Percentiles rank a stretch among this genome's conserved stretches.
Evolutionary conservation across 2,113 vertebrate species (phyloP).

Genomic region (Mus spicilegus): DNA sequence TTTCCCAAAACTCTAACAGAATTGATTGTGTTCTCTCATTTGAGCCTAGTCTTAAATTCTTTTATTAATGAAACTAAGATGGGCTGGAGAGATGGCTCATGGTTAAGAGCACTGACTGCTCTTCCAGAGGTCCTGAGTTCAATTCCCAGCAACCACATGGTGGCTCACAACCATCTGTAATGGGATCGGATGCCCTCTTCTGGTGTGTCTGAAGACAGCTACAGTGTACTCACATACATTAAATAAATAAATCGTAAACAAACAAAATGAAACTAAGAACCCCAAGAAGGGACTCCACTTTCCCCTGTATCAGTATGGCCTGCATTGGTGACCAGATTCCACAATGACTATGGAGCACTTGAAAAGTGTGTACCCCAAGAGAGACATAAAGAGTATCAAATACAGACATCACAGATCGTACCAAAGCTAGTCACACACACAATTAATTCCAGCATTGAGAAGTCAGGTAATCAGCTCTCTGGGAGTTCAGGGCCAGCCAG

Average conservation of each 20-base stretch:
- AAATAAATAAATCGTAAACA: too few relatives aligned
- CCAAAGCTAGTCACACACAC: neutral
- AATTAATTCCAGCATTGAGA: neutral
- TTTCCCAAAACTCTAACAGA: neutral
- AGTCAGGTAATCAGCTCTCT: neutral
- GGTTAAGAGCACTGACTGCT: too few relatives aligned
- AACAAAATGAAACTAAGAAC: neutral
- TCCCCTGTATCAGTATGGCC: neutral
- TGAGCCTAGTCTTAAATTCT: neutral
- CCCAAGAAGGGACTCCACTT: neutral
- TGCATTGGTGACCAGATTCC: neutral
- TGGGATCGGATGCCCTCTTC: too few relatives aligned
- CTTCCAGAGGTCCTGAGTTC: too few relatives aligned
- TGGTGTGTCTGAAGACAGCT: too few relatives aligned
- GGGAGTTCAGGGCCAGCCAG: neutral
- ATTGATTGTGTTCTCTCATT: neutral
- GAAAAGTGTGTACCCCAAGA: neutral
- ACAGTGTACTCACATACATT: too few relatives aligned
- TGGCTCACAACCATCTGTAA: too few relatives aligned
- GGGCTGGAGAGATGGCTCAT: too few relatives aligned
- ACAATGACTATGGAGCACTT: neutral
- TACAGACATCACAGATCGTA: constrained; percentile 4
- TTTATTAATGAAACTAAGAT: neutral
- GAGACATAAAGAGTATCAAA: neutral
- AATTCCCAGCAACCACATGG: too few relatives aligned